Conservation (phyloP, 2,113 vertebrate species). For the Motacilla alba region DNA sequence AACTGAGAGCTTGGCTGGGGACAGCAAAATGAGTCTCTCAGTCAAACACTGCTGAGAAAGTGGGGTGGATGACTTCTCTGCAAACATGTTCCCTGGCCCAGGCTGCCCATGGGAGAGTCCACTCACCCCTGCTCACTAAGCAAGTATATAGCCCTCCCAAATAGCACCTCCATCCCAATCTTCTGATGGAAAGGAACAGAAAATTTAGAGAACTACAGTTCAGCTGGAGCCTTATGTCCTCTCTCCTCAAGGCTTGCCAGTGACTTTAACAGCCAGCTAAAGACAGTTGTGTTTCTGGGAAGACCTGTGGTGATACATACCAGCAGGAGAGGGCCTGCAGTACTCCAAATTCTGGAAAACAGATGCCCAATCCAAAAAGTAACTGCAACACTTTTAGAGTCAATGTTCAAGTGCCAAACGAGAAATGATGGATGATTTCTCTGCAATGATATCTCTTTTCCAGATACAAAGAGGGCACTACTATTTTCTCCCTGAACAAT, state of each 20-base stretch:
- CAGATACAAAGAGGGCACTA: not conserved
- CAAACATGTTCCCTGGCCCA: not conserved
- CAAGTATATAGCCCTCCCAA: not conserved
- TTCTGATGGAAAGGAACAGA: not conserved
- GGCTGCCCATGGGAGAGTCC: not conserved
- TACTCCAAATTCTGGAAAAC: not conserved
- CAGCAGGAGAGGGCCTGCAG: not conserved
- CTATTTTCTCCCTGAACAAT: not conserved
- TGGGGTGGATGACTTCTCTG: fast-evolving
- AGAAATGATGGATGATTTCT: not conserved
- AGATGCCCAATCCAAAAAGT: not conserved
- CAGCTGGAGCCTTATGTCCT: not conserved
- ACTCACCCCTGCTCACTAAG: not conserved
- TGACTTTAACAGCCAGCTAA: not conserved
- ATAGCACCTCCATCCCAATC: not conserved
- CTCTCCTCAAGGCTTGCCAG: not conserved
- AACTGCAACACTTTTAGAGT: not conserved
- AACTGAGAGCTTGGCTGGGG: not conserved
- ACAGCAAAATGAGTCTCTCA: not conserved
- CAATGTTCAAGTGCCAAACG: not conserved
- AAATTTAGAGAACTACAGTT: not conserved
- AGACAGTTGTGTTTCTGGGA: not conserved
- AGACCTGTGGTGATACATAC: not conserved
- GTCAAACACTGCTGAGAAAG: not conserved
- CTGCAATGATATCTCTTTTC: not conserved